These are phyloP conservation scores for Brachypterus glaber DNA, from an alignment of 2,888 invertebrate genomes.

Conservation along the genomic window DNA sequence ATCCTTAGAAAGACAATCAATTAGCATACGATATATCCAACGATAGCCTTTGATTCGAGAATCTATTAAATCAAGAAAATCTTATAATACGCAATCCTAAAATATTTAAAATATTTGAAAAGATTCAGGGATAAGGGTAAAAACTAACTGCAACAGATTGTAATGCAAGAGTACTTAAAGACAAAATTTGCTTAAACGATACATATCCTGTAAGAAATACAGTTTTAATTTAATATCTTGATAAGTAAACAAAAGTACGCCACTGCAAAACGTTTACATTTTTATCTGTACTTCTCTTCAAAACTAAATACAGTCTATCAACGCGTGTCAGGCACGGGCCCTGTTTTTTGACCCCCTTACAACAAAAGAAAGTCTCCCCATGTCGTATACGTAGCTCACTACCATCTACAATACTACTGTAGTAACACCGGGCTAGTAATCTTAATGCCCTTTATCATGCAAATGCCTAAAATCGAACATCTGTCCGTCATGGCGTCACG, in stretches of 20 bases:
- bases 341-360: conserved; percentile 38
- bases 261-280: conserved; percentile 33
- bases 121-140: no score
- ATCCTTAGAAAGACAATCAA: no score
- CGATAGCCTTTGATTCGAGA: no score
- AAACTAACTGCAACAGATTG: no score
- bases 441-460: conserved; percentile 41
- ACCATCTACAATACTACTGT: conserved; percentile 21
- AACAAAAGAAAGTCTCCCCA: conserved; percentile 39
- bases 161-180: no score
- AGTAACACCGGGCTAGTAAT: conserved; percentile 38
- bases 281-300: conserved; percentile 33
- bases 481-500: conserved; percentile 27
- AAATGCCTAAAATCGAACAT: conserved; percentile 34
- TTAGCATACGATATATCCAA: no score
- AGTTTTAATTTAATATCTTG: no score
- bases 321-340: conserved; percentile 41
- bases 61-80: no score
- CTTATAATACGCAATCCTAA: no score
- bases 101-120: no score
- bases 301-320: conserved; percentile 37
- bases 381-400: conserved; percentile 26
- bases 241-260: conserved; percentile 21
- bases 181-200: no score
- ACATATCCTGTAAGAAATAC: no score